Evolutionary conservation across 2,888 invertebrate species (phyloP).

Genomic region (Mesorhabditis spiculigera): DNA sequence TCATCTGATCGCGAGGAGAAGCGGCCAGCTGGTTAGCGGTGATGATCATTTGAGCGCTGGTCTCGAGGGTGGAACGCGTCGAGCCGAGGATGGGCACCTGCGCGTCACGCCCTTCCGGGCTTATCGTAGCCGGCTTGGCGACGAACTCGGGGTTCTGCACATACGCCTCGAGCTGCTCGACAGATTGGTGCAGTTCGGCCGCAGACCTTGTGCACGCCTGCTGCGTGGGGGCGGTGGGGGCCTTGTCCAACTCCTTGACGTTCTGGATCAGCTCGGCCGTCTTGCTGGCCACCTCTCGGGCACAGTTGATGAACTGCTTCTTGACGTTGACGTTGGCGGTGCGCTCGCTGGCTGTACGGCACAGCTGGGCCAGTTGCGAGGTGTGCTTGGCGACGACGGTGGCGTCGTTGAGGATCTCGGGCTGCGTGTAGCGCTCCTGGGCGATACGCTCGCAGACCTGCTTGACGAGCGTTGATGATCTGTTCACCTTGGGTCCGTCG

Average conservation of each 20-base stretch:
- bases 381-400: conserved; percentile 94
- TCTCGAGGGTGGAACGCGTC: conserved; percentile 67
- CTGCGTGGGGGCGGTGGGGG: conserved; percentile 64
- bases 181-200: conserved; percentile 80
- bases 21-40: conserved; percentile 69
- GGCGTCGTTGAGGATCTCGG: conserved; percentile 67
- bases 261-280: conserved; percentile 89
- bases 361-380: conserved; percentile 88
- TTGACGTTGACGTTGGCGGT: conserved; percentile 81
- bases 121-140: conserved; percentile 84
- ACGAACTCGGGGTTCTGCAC: conserved; percentile 91
- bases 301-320: conserved; percentile 92
- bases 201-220: conserved; percentile 69
- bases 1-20: conserved; percentile 79
- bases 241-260: conserved; percentile 76
- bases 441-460: conserved; percentile 70
- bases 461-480: conserved; percentile 84
- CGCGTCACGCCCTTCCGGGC: conserved; percentile 71
- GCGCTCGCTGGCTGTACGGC: conserved; percentile 84
- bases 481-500: conserved; percentile 79
- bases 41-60: conserved; percentile 80
- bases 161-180: conserved; percentile 85
- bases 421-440: conserved; percentile 27
- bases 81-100: conserved; percentile 75
- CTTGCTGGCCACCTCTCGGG: conserved; percentile 92